These are phyloP conservation scores for Grus americana DNA, from an alignment of 2,113 vertebrate genomes.

Conservation along the genomic window DNA sequence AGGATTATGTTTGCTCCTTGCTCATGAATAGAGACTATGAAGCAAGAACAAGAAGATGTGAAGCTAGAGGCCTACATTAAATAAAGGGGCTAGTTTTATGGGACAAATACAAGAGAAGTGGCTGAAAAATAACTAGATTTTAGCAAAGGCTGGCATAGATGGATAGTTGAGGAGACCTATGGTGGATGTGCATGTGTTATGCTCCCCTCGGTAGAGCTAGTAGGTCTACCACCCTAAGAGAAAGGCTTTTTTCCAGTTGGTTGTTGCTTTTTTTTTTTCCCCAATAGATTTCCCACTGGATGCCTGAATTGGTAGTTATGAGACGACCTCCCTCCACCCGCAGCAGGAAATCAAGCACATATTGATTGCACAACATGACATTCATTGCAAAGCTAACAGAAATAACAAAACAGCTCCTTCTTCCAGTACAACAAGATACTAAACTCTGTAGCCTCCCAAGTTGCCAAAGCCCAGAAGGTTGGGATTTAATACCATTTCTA, in stretches of 20 bases:
- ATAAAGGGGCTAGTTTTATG: background rate
- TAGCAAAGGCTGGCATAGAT: background rate
- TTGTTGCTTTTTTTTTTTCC: background rate
- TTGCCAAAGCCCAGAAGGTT: background rate
- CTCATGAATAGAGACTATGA: background rate
- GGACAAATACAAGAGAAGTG: background rate
- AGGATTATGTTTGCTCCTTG: background rate
- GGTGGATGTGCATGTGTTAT: background rate
- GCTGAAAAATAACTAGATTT: background rate
- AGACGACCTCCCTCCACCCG: rapidly evolving
- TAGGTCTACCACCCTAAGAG: background rate
- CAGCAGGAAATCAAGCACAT: slow-evolving; percentile 12
- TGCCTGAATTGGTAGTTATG: background rate
- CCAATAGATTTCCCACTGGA: background rate
- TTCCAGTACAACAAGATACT: background rate
- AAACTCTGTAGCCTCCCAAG: background rate
- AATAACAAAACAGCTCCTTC: background rate
- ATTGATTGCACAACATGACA: background rate
- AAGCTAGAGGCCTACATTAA: background rate
- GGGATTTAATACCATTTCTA: background rate
- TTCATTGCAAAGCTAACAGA: background rate
- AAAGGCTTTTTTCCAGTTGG: background rate
- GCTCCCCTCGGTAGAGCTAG: background rate
- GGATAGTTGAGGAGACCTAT: background rate
- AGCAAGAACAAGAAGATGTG: background rate